phyloP scores from a whole-genome alignment of 2,113 vertebrate genomes.

The Malaclemys terrapin region DNA sequence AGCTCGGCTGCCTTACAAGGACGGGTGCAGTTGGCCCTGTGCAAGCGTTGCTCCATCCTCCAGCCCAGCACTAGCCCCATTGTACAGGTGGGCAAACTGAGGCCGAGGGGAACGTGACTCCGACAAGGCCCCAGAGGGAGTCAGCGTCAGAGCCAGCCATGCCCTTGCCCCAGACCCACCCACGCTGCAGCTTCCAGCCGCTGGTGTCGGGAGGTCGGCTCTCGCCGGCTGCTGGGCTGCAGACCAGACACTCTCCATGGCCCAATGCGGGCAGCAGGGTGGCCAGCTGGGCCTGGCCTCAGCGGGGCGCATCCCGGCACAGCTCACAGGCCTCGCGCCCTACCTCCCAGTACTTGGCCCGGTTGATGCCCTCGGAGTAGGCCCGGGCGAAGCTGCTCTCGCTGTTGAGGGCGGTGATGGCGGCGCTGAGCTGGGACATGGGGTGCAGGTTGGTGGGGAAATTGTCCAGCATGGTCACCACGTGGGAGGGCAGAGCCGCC shows the following conservation, averaged over 20 bases:
- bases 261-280: too few species aligned
- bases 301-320: too few species aligned
- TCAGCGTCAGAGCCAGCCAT: not conserved
- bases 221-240: not conserved
- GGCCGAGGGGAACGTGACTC: not conserved
- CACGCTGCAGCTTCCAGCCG: too few species aligned
- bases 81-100: not conserved
- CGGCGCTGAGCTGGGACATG: conserved; percentile 97
- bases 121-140: not conserved
- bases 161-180: not conserved
- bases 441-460: conserved; percentile 98
- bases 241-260: not conserved
- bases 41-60: not conserved
- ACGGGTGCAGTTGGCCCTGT: not conserved
- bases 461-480: conserved; percentile 99
- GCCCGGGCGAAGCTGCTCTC: conserved; percentile 95
- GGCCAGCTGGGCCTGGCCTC: too few species aligned
- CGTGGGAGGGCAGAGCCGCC: conserved; percentile 95
- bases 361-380: conserved; percentile 93
- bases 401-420: conserved; percentile 96
- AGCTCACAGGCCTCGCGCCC: not conserved
- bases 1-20: not conserved
- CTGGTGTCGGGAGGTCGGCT: too few species aligned
- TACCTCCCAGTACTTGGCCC: conserved; percentile 98
- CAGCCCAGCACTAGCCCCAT: not conserved